These are phyloP conservation scores for Anolis carolinensis DNA, from an alignment of 2,113 vertebrate genomes.

Conservation along the genomic window DNA sequence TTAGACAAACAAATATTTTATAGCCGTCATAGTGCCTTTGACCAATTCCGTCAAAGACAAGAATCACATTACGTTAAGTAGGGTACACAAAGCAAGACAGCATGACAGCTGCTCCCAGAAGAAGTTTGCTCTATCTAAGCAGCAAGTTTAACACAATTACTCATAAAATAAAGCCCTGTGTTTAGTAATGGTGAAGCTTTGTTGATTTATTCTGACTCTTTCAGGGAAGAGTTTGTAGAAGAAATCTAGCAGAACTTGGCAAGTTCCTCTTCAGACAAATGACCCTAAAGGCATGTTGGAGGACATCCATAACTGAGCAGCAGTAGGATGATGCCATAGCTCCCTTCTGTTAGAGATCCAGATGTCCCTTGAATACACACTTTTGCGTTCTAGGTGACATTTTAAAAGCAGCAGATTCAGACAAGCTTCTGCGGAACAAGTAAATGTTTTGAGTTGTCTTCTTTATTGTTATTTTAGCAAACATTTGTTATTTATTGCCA, in stretches of 20 bases:
- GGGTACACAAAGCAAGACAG: neutral
- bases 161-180: neutral
- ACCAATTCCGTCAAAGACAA: neutral
- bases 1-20: neutral
- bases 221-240: neutral
- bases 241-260: neutral
- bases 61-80: slow-evolving; percentile 1
- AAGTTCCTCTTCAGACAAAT: neutral
- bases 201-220: neutral
- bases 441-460: neutral
- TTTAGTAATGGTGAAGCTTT: neutral
- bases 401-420: neutral
- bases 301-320: neutral
- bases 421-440: neutral
- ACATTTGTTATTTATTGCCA: neutral
- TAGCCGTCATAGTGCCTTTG: neutral
- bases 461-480: neutral
- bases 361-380: neutral
- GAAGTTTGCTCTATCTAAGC: neutral
- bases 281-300: neutral
- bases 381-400: no score
- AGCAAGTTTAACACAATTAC: neutral
- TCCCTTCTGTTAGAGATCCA: neutral
- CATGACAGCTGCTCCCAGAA: neutral
- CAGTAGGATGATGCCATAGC: neutral